These are phyloP conservation scores for Microctonus brassicae DNA, from an alignment of 2,888 invertebrate genomes.

Conservation along the genomic window DNA sequence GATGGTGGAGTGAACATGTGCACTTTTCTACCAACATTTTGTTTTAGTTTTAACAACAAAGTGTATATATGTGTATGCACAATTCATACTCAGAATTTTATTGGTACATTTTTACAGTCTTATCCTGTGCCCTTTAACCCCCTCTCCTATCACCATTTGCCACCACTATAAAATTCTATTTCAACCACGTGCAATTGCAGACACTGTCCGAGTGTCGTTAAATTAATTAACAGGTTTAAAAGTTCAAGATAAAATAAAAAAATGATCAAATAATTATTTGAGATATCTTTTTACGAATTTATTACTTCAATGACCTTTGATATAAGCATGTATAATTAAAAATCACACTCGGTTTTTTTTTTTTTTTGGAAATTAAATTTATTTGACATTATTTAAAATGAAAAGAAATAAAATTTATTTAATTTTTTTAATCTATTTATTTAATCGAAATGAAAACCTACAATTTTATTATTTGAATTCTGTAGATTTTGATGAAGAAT, in stretches of 20 bases:
- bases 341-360: too few relatives aligned
- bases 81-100: not conserved
- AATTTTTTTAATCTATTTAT: too few relatives aligned
- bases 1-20: not conserved
- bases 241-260: not conserved
- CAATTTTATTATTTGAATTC: too few relatives aligned
- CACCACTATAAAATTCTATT: not conserved
- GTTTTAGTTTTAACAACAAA: not conserved
- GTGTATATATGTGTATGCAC: not conserved
- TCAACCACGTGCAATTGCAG: not conserved
- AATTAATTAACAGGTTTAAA: not conserved
- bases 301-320: too few relatives aligned
- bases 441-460: too few relatives aligned
- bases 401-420: too few relatives aligned
- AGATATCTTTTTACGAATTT: too few relatives aligned
- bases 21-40: not conserved
- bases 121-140: not conserved
- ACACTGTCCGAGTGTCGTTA: not conserved
- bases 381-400: too few relatives aligned
- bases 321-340: too few relatives aligned
- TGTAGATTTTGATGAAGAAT: too few relatives aligned
- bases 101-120: slow-evolving; percentile 13
- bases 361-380: too few relatives aligned
- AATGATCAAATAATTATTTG: too few relatives aligned
- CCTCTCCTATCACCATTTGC: not conserved